Evolutionary conservation across 2,888 invertebrate species (phyloP).

Genomic region (Portevinia maculata): DNA sequence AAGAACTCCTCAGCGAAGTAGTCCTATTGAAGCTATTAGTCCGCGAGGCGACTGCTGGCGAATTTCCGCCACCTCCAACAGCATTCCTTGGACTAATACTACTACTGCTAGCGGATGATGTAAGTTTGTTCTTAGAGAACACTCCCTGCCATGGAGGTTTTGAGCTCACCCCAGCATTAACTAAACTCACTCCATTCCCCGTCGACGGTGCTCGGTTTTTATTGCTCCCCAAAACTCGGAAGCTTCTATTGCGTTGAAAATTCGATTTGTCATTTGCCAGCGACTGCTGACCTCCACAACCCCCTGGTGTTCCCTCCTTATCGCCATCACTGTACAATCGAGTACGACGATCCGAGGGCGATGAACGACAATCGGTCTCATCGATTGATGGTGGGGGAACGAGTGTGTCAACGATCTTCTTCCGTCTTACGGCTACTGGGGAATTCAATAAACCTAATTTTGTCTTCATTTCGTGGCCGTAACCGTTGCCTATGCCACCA

Average conservation of each 20-base stretch:
- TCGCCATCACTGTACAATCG: conserved; percentile 77
- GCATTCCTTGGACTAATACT: conserved; percentile 37
- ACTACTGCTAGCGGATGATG: conserved; percentile 23
- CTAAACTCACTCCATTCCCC: conserved; percentile 36
- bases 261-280: conserved; percentile 55
- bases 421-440: conserved; percentile 68
- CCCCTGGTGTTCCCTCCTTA: conserved; percentile 65
- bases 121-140: conserved; percentile 69
- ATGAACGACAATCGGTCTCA: conserved; percentile 68
- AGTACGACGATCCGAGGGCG: conserved; percentile 64
- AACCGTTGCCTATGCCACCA: conserved; percentile 48
- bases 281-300: conserved; percentile 42
- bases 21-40: conserved; percentile 72
- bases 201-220: conserved; percentile 25
- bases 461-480: conserved; percentile 63
- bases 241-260: conserved; percentile 76
- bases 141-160: conserved; percentile 76
- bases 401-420: conserved; percentile 72
- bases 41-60: conserved; percentile 44
- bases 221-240: conserved; percentile 73
- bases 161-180: conserved; percentile 1
- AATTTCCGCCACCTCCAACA: conserved; percentile 34
- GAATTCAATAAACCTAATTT: conserved; percentile 64
- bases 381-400: conserved; percentile 68
- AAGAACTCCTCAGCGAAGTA: conserved; percentile 78